Evolutionary conservation across 2,113 vertebrate genomes (phyloP).

Genomic region (Lamprologus lemairii): DNA sequence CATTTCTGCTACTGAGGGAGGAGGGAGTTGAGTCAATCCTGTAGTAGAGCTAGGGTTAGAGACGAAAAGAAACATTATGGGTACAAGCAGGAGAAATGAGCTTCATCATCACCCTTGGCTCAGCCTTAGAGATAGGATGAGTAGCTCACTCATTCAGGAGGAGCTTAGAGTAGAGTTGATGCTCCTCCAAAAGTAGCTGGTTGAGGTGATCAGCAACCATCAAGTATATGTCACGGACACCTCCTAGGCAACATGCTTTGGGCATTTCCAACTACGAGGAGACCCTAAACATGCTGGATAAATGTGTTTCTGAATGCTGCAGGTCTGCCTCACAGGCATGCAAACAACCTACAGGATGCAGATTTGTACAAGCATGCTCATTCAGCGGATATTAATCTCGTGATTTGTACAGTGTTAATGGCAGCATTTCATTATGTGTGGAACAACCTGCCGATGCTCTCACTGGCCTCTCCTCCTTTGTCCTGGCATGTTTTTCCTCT

Average conservation of each 20-base stretch:
- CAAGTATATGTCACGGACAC: neutral
- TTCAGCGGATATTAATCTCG: neutral
- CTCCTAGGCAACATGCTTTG: neutral
- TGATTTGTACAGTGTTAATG: constrained; percentile 1
- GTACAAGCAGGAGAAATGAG: neutral
- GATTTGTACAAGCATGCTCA: neutral
- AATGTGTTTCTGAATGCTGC: neutral
- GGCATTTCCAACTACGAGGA: neutral
- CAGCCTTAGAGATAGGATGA: neutral
- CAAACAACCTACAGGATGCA: neutral
- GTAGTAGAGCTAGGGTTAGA: neutral
- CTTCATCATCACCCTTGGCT: neutral
- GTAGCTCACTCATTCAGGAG: neutral
- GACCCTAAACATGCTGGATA: neutral
- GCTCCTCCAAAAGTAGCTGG: neutral
- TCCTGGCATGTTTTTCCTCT: constrained; percentile 34
- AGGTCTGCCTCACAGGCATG: neutral
- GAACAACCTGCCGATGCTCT: constrained; percentile 27
- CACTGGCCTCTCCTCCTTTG: constrained; percentile 32
- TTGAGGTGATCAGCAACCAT: neutral
- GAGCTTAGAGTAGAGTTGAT: neutral
- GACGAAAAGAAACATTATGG: neutral
- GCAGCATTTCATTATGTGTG: constrained; percentile 9
- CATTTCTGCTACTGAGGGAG: neutral
- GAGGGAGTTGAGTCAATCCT: neutral